These are phyloP conservation scores for Poecilus cupreus DNA, from an alignment of 2,888 invertebrate genomes.

Conservation along the genomic window DNA sequence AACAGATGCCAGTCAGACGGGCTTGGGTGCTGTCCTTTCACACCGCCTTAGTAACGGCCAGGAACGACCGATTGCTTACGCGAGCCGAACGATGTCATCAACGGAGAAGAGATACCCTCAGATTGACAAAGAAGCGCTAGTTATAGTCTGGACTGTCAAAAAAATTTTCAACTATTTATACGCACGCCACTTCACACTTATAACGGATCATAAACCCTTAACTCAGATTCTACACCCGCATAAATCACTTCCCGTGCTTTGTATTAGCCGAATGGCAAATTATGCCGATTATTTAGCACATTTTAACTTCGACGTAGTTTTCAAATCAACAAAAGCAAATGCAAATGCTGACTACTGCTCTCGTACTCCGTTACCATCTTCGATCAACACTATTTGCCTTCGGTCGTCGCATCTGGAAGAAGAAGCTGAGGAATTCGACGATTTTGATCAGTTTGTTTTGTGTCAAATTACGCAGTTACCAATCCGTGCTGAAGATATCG, in stretches of 20 bases:
- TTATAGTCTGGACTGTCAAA: constrained; percentile 56
- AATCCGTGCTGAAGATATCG: constrained; percentile 35
- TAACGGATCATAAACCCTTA: constrained; percentile 61
- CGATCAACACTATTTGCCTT: too few relatives aligned
- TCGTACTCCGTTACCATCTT: neutral
- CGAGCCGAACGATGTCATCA: constrained; percentile 58
- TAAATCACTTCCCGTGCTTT: constrained; percentile 60
- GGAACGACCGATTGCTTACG: constrained; percentile 52
- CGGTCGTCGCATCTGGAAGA: neutral
- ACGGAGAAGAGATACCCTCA: constrained; percentile 60
- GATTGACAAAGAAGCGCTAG: constrained; percentile 61
- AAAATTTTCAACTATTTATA: constrained; percentile 60
- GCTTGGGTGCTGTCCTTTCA: constrained; percentile 57
- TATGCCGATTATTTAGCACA: constrained; percentile 55
- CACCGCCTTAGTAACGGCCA: constrained; percentile 47
- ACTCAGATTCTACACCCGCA: constrained; percentile 61
- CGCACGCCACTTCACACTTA: constrained; percentile 60
- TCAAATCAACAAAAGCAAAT: constrained; percentile 51
- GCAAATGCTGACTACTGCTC: constrained; percentile 58
- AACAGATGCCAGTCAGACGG: constrained; percentile 54
- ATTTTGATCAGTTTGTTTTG: constrained; percentile 41
- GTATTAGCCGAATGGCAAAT: constrained; percentile 62
- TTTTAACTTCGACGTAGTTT: constrained; percentile 55
- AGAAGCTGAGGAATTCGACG: constrained; percentile 35
- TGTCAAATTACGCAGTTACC: constrained; percentile 45